phyloP scores from a whole-genome alignment of 2,888 invertebrate genomes.

The Syritta pipiens region DNA sequence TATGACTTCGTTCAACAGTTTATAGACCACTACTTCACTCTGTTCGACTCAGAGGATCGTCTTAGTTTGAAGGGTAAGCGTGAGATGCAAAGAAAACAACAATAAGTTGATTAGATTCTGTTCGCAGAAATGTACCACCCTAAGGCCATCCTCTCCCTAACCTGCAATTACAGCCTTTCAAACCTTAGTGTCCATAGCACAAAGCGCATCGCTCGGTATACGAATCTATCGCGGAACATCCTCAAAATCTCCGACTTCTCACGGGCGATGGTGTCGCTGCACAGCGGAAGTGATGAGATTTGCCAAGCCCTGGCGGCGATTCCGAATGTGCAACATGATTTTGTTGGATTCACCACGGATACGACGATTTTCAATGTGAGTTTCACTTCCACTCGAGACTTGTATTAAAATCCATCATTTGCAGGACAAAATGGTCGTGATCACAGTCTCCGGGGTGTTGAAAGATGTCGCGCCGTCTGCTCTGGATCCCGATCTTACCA shows the following conservation, averaged over 20 bases:
- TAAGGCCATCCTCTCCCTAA: conserved; percentile 74
- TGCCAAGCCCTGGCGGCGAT: conserved; percentile 72
- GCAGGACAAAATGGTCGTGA: conserved; percentile 71
- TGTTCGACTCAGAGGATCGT: conserved; percentile 73
- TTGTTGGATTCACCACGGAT: conserved; percentile 72
- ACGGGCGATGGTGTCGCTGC: conserved; percentile 70
- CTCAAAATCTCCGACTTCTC: conserved; percentile 70
- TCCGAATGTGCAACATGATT: conserved; percentile 73
- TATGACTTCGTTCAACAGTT: conserved; percentile 75
- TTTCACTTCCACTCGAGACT: neutral
- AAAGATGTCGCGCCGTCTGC: conserved; percentile 71
- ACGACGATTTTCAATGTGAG: conserved; percentile 70
- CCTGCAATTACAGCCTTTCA: conserved; percentile 72
- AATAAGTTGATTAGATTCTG: neutral
- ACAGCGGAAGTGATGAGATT: conserved; percentile 73
- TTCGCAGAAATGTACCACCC: conserved; percentile 70
- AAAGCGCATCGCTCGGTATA: conserved; percentile 74
- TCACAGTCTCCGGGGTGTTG: conserved; percentile 70
- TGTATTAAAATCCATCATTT: neutral
- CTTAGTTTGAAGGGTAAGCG: conserved; percentile 71
- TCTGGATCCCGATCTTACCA: conserved; percentile 70
- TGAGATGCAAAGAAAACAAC: neutral
- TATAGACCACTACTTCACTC: conserved; percentile 72
- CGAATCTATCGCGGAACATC: conserved; percentile 72
- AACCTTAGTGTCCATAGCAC: conserved; percentile 68